These are phyloP conservation scores for Darwinula stevensoni DNA, from an alignment of 2,888 invertebrate genomes.

Conservation along the genomic window DNA sequence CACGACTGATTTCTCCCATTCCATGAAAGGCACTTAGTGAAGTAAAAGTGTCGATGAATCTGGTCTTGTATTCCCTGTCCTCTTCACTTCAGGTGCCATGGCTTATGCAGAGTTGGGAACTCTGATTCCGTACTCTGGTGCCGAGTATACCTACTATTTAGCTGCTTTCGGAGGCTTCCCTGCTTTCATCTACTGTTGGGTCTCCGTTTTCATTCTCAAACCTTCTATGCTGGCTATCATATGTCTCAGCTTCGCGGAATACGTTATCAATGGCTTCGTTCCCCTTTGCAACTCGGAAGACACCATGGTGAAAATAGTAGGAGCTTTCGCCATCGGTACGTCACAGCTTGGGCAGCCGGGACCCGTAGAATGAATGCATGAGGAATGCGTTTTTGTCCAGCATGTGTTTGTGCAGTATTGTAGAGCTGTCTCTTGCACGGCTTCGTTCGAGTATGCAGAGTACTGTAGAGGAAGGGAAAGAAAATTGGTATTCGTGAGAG, in stretches of 20 bases:
- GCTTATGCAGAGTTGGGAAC: slow-evolving; percentile 82
- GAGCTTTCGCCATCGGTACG: slow-evolving; percentile 54
- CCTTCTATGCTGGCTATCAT: slow-evolving; percentile 84
- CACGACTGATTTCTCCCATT: too few relatives aligned
- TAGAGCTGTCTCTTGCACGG: too few relatives aligned
- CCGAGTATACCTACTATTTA: slow-evolving; percentile 86
- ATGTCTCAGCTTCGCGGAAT: slow-evolving; percentile 71
- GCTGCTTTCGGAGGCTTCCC: slow-evolving; percentile 74
- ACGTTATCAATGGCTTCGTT: slow-evolving; percentile 67
- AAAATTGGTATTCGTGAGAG: too few relatives aligned
- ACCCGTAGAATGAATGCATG: too few relatives aligned
- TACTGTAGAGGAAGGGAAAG: too few relatives aligned
- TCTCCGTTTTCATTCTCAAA: slow-evolving; percentile 66
- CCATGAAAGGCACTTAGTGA: too few relatives aligned
- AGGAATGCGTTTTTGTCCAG: too few relatives aligned
- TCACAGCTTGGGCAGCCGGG: too few relatives aligned
- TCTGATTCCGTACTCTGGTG: slow-evolving; percentile 80
- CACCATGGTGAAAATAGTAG: slow-evolving; percentile 58
- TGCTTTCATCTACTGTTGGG: slow-evolving; percentile 78
- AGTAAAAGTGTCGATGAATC: slow-evolving; percentile 4
- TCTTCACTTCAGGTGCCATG: slow-evolving; percentile 51
- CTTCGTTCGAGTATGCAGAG: too few relatives aligned
- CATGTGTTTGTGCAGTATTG: too few relatives aligned
- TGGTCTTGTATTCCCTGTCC: not conserved
- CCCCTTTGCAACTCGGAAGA: slow-evolving; percentile 54